Conservation (phyloP, 37 sponge, comb jelly and placozoan species). For the Spongilla lacustris region DNA sequence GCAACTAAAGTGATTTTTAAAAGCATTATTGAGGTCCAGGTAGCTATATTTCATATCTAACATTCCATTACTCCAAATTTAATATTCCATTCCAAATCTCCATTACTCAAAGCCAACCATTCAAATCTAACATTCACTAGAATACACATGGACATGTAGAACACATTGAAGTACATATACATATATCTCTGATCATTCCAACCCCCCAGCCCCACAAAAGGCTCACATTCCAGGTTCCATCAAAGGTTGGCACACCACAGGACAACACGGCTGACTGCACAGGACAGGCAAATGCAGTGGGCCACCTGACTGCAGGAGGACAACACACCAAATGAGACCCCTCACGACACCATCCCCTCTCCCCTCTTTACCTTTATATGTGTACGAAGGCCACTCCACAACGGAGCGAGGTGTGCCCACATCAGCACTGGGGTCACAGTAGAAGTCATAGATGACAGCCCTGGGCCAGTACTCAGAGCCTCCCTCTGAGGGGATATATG, state of each 20-base stretch:
- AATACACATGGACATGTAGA: too few relatives aligned
- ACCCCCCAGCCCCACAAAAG: neutral
- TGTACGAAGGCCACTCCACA: constrained; percentile 49
- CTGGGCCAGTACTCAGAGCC: constrained; percentile 20
- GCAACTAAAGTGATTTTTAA: constrained; percentile 21
- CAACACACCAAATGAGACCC: neutral
- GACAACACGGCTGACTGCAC: neutral
- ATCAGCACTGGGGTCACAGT: constrained; percentile 47
- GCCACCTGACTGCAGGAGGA: constrained; percentile 40
- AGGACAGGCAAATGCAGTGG: constrained; percentile 37
- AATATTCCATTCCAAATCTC: too few relatives aligned
- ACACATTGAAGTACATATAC: too few relatives aligned
- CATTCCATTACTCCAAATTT: too few relatives aligned
- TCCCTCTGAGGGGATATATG: too few relatives aligned
- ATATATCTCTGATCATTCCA: too few relatives aligned
- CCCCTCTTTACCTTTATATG: constrained; percentile 38
- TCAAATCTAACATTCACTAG: too few relatives aligned
- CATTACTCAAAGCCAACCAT: too few relatives aligned
- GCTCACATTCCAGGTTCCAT: constrained; percentile 61
- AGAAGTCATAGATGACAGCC: constrained; percentile 60
- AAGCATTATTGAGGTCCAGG: neutral
- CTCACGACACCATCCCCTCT: neutral
- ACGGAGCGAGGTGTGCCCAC: neutral
- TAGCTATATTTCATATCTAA: too few relatives aligned
- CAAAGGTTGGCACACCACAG: constrained; percentile 46